Evolutionary conservation across 2,797 vertebrate species (phyloP).

Genomic region (Diglossa cyanea): DNA sequence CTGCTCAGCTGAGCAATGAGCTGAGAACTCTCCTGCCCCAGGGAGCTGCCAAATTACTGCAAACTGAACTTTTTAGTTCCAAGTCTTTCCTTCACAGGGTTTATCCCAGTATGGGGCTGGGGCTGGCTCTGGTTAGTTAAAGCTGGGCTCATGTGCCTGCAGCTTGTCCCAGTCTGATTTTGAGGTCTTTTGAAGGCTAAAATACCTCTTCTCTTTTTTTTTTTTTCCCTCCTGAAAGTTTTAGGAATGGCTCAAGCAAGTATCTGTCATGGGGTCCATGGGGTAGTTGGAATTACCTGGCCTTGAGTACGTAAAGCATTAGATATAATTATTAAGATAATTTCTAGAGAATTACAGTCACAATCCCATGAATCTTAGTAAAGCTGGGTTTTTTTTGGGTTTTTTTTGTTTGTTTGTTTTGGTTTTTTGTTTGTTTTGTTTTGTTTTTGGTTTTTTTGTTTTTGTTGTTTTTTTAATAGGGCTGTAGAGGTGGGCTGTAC

Average conservation of each 20-base stretch:
- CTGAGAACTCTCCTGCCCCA: neutral
- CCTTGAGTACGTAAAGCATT: neutral
- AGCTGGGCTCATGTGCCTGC: neutral
- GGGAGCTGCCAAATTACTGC: neutral
- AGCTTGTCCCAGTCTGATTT: neutral
- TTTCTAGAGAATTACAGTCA: neutral
- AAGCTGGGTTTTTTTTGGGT: neutral
- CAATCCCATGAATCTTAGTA: neutral
- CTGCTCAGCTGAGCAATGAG: neutral
- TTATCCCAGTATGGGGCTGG: neutral
- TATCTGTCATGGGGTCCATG: fast-evolving
- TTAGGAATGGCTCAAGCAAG: neutral
- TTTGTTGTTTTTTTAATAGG: neutral
- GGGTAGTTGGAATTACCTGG: neutral
- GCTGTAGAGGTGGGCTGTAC: neutral
- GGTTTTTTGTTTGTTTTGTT: too few relatives aligned
- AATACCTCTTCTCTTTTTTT: neutral
- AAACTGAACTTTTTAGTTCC: neutral
- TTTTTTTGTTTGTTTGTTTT: too few relatives aligned
- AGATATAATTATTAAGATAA: neutral
- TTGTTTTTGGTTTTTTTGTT: neutral
- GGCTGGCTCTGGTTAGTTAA: neutral
- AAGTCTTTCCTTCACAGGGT: neutral
- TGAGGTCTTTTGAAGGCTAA: neutral
- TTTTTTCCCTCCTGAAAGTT: neutral